Conservation (phyloP, 1,140 invertebrate genomes). For the Nephila pilipes region DNA sequence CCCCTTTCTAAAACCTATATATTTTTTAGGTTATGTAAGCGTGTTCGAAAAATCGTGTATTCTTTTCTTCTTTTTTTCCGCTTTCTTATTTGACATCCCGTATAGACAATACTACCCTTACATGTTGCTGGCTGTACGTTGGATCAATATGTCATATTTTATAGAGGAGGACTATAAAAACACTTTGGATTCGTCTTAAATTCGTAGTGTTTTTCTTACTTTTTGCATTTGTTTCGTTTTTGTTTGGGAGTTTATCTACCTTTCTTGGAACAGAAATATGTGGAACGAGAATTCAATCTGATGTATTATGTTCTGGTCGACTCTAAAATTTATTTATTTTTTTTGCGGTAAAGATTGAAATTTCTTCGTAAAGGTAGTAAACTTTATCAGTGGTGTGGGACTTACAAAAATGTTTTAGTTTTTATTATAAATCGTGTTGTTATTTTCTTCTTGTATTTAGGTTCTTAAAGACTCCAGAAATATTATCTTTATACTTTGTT, state of each 20-base stretch:
- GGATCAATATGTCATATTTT: conserved; percentile 73
- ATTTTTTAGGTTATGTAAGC: conserved; percentile 68
- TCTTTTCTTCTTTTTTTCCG: conserved; percentile 11
- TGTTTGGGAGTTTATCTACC: conserved; percentile 25
- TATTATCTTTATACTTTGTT: no score
- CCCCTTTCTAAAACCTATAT: conserved; percentile 51
- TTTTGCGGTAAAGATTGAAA: conserved; percentile 10
- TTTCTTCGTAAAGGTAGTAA: neutral
- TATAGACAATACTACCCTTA: conserved; percentile 65
- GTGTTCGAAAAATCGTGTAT: conserved; percentile 49
- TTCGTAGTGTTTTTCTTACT: conserved; percentile 21
- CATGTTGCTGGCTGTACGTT: conserved; percentile 49
- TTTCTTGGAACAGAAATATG: neutral
- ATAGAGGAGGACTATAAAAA: conserved; percentile 69
- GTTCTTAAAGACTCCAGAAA: neutral
- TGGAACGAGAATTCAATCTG: conserved; percentile 20
- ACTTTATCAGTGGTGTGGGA: neutral
- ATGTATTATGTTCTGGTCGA: conserved; percentile 27
- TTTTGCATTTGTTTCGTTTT: conserved; percentile 32
- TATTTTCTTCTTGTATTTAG: neutral
- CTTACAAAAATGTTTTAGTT: neutral
- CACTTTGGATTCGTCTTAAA: conserved; percentile 73
- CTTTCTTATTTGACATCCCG: conserved; percentile 33
- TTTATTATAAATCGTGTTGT: neutral
- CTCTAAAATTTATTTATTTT: conserved; percentile 40